A percentile compares a stretch with the other conserved stretches of the same genome.
Conservation (phyloP, 2,797 vertebrate species). For the Corythornis leucogaster region DNA sequence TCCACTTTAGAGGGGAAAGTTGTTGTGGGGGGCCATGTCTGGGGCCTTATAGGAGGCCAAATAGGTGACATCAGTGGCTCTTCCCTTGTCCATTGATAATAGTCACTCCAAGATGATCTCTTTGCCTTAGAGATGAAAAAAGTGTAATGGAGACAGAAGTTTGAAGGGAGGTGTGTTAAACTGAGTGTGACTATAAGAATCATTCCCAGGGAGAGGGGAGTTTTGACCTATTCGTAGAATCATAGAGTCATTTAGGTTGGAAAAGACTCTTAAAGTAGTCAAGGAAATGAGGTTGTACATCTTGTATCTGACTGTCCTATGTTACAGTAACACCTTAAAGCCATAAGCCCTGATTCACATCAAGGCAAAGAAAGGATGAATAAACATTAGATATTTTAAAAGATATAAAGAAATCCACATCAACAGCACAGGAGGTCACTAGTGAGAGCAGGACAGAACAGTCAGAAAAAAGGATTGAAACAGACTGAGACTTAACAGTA, state of each 20-base stretch:
- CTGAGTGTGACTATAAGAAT: neutral
- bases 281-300: neutral
- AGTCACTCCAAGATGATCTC: no score
- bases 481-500: neutral
- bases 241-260: no score
- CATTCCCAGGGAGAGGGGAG: neutral
- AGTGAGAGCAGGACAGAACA: neutral
- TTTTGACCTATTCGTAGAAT: neutral
- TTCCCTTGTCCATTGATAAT: no score
- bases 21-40: no score
- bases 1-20: no score
- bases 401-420: neutral
- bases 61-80: no score
- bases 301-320: neutral
- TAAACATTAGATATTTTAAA: neutral
- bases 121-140: no score
- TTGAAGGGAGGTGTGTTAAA: neutral
- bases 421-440: neutral
- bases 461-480: neutral
- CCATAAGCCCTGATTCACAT: neutral
- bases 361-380: neutral
- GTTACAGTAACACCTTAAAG: neutral
- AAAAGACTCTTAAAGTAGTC: no score
- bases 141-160: neutral
- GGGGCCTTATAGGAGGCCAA: no score